Percentiles rank a stretch among this genome's conserved stretches.
phyloP scores from a whole-genome alignment of 2,113 vertebrate genomes.

The Thalassarche chlororhynchos region DNA sequence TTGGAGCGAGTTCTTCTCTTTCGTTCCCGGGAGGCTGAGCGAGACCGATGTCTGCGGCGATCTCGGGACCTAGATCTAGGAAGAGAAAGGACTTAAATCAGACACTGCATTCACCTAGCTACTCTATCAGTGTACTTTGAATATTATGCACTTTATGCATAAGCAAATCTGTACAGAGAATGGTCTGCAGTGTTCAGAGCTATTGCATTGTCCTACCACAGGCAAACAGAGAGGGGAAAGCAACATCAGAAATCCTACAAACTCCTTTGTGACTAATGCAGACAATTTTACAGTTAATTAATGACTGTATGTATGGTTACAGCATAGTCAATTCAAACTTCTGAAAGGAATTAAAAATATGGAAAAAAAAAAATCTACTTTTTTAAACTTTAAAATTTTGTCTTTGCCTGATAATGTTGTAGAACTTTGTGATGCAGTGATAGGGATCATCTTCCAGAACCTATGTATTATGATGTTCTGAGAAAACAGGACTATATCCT shows the following conservation, averaged over 20 bases:
- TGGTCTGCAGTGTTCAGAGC: neutral
- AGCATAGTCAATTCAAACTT: neutral
- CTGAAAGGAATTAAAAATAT: neutral
- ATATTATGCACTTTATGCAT: neutral
- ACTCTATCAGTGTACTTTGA: neutral
- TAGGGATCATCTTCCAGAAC: neutral
- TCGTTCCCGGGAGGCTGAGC: constrained; percentile 81
- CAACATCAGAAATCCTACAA: neutral
- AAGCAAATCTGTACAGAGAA: neutral
- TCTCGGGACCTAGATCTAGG: constrained; percentile 81
- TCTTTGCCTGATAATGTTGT: neutral
- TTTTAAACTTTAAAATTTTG: neutral
- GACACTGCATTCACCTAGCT: neutral
- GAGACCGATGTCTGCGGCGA: constrained; percentile 79
- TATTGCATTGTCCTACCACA: neutral
- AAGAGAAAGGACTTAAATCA: neutral
- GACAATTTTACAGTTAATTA: neutral
- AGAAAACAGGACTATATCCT: neutral
- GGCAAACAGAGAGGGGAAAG: neutral
- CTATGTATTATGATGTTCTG: neutral
- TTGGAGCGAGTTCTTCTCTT: constrained; percentile 82
- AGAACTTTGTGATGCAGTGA: neutral
- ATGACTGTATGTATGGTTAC: neutral
- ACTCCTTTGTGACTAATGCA: neutral
- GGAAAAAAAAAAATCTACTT: neutral